Evolutionary conservation across 2,888 invertebrate species (phyloP), one percentile per base, ranked within the genome.

Genomic region (Galerucella calmariensis): DNA sequence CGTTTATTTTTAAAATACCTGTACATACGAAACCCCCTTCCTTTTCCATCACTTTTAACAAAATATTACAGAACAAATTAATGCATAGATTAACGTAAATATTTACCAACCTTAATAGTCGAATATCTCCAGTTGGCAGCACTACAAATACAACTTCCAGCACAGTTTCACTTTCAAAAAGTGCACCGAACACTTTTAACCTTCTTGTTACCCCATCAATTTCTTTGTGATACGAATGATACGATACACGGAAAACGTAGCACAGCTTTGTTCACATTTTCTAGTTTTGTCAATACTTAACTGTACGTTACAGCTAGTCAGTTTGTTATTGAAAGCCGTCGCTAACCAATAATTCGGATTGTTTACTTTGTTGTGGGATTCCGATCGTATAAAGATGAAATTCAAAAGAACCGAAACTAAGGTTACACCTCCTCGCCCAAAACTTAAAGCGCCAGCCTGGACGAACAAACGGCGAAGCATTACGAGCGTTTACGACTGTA

Each of bases 191-290:
- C 67, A 62, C 61, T 73, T 75, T 73, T 56, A 51, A 62, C 51
- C 69, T 76, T 67, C 69, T 73, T 16, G 94, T 94, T 56, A 61
- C 75, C 73, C 75, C 79, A 74, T 78, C 78, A 77, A 78, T 79
- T 81, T 79, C 78, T 76, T 77, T 77, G 79, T 79, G 77, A 65
- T 61, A 27, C 68, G 12, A n/a, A 59, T 14, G 58, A 24, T 61
- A 48, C 53, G 48, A 61, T 61, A 61, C 61, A 51, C 56, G 44
- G 68, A 59, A 62, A 61, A 69, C 35, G 62, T 41, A 35, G 41
- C 41, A 35, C 35, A 9, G 35, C 35, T 41, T 41, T 41, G 35
- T 41, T 41, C 62, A 16, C 16, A 41, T 62, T 62, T 62, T 62
- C 62, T 62, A 62, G 62, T 62, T 62, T 41, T 16, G 12, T 35